These are phyloP conservation scores for Hyles lineata DNA, from an alignment of 2,888 invertebrate genomes.

Conservation along the genomic window DNA sequence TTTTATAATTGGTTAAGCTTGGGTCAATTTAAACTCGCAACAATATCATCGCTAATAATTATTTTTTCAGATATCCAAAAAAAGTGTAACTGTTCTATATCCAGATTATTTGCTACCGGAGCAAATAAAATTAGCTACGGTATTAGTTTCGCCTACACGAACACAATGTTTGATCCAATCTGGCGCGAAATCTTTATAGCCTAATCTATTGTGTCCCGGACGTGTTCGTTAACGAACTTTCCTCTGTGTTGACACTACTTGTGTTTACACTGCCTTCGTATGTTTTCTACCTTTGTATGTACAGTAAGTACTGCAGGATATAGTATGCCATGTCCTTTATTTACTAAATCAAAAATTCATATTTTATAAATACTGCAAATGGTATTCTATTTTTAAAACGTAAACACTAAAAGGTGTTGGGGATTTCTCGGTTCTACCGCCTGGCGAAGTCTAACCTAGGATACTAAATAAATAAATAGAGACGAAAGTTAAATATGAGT, in stretches of 20 bases:
- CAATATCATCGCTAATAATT: not conserved
- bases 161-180: not conserved
- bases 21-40: no score
- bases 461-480: no score
- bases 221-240: conserved; percentile 3
- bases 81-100: not conserved
- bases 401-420: no score
- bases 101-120: not conserved
- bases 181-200: conserved; percentile 1
- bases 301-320: not conserved
- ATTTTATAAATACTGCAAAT: no score
- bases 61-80: not conserved
- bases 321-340: no score
- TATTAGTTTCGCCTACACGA: not conserved
- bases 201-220: conserved; percentile 6
- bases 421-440: no score
- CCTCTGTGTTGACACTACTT: conserved; percentile 3
- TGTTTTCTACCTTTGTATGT: not conserved
- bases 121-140: not conserved
- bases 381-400: no score
- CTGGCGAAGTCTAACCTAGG: no score
- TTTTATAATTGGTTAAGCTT: no score
- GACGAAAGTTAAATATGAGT: no score
- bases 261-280: not conserved
- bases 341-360: no score